Conservation (phyloP, 2,888 invertebrate species). For the Drosophila birchii region DNA sequence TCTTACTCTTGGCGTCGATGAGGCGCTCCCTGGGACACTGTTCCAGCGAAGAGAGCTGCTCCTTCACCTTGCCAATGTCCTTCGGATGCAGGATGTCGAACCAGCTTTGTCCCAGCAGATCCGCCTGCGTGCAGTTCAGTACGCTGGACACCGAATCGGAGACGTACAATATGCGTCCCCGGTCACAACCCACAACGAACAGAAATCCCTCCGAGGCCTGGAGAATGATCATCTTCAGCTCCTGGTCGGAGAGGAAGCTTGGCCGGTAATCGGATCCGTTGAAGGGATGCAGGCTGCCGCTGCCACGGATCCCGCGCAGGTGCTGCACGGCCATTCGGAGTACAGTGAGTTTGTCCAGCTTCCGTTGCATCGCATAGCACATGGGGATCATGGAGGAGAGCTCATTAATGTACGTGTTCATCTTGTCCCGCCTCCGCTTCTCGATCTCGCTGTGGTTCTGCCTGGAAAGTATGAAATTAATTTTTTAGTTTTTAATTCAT, state of each 20-base stretch:
- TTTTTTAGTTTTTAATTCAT: neutral
- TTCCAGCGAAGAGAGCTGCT: slow-evolving; percentile 96
- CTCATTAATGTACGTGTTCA: slow-evolving; percentile 97
- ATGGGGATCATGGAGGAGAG: slow-evolving; percentile 95
- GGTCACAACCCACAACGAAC: slow-evolving; percentile 96
- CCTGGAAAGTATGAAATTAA: neutral
- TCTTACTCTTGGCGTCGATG: slow-evolving; percentile 95
- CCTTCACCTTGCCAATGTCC: slow-evolving; percentile 97
- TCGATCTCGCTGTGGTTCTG: slow-evolving; percentile 99
- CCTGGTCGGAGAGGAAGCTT: slow-evolving; percentile 93
- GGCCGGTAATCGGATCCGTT: slow-evolving; percentile 92
- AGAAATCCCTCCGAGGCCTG: slow-evolving; percentile 95
- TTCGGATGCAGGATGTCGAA: slow-evolving; percentile 98
- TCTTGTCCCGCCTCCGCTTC: slow-evolving; percentile 96
- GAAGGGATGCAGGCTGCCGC: slow-evolving; percentile 90
- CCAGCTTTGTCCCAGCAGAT: slow-evolving; percentile 95
- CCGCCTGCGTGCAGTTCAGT: slow-evolving; percentile 93
- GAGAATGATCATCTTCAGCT: slow-evolving; percentile 93
- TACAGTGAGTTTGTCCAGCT: slow-evolving; percentile 96
- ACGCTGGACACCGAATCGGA: slow-evolving; percentile 94
- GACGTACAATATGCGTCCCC: slow-evolving; percentile 94
- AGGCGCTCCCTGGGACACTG: slow-evolving; percentile 94
- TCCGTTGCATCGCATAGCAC: slow-evolving; percentile 96
- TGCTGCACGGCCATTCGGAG: slow-evolving; percentile 97
- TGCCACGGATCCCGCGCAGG: slow-evolving; percentile 90